These are phyloP conservation scores for Amphiprion ocellaris DNA, from an alignment of 2,113 vertebrate genomes.

Conservation along the genomic window DNA sequence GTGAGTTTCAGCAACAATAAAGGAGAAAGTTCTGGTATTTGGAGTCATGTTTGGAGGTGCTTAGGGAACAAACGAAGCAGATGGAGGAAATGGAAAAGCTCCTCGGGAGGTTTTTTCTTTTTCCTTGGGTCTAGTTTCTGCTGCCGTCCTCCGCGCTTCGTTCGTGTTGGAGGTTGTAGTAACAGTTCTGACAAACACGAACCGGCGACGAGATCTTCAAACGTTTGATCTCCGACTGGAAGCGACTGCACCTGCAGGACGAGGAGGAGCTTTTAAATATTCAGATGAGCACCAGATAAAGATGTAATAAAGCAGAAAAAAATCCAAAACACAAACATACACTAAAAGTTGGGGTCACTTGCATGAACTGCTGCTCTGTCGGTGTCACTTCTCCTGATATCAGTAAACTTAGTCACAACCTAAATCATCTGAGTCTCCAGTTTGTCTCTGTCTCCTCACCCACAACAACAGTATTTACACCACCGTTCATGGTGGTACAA, in stretches of 20 bases:
- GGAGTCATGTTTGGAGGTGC: neutral
- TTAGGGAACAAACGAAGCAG: neutral
- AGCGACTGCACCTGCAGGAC: conserved; percentile 92
- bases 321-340: too few species aligned
- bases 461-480: too few species aligned
- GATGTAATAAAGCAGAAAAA: too few species aligned
- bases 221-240: conserved; percentile 97
- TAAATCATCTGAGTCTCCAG: too few species aligned
- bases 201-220: conserved; percentile 98
- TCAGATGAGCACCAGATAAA: too few species aligned
- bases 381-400: too few species aligned
- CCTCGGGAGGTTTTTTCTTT: neutral
- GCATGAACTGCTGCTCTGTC: too few species aligned
- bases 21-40: neutral
- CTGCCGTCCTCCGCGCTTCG: conserved; percentile 88
- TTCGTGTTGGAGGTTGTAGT: conserved; percentile 97
- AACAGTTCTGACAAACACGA: conserved; percentile 99
- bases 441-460: too few species aligned
- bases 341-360: too few species aligned
- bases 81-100: conserved; percentile 18
- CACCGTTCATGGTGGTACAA: too few species aligned
- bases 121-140: conserved; percentile 83
- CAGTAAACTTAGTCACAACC: too few species aligned
- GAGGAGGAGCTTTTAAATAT: neutral
- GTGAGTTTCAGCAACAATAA: conserved; percentile 73